A percentile compares a stretch with the other conserved stretches of the same genome.
Evolutionary conservation across 2,797 vertebrate species (phyloP).

Genomic region (Cryptoblepharus egeriae): DNA sequence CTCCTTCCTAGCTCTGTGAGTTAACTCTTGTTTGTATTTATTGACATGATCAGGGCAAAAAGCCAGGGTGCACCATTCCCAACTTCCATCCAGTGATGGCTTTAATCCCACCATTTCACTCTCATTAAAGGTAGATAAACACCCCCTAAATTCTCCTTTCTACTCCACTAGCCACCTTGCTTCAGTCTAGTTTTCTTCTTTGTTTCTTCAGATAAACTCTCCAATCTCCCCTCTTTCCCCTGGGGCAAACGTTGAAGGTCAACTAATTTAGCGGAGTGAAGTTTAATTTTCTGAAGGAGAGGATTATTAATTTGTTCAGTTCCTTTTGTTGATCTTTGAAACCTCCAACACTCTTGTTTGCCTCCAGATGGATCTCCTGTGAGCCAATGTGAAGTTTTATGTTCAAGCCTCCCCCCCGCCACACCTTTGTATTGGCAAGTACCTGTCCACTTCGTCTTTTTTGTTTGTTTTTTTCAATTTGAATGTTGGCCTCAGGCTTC

Average conservation of each 20-base stretch:
- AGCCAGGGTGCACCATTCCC: background rate
- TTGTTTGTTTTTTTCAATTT: background rate
- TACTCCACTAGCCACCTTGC: background rate
- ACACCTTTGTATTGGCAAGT: background rate
- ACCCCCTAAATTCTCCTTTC: background rate
- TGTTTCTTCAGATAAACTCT: slow-evolving; percentile 59
- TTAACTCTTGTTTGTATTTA: too few relatives aligned
- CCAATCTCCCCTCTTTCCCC: slow-evolving; percentile 36
- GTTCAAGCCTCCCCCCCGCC: slow-evolving; percentile 12
- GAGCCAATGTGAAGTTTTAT: slow-evolving; percentile 4
- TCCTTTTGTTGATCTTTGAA: slow-evolving; percentile 54
- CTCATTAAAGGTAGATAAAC: slow-evolving; percentile 22
- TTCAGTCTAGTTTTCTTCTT: slow-evolving; percentile 48
- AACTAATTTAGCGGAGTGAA: slow-evolving; percentile 65
- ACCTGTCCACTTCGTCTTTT: background rate
- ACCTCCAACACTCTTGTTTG: slow-evolving; percentile 30
- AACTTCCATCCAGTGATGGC: background rate
- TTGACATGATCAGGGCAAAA: background rate
- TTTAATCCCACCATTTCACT: background rate
- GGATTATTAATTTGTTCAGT: slow-evolving; percentile 62
- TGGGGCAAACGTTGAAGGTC: slow-evolving; percentile 54
- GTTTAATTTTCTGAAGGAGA: slow-evolving; percentile 64
- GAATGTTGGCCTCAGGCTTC: background rate
- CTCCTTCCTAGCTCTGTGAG: too few relatives aligned
- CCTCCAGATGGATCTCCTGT: slow-evolving; percentile 24